Base-by-base conservation (phyloP, 1,140 invertebrate species). In the Tyrophagus putrescentiae region DNA sequence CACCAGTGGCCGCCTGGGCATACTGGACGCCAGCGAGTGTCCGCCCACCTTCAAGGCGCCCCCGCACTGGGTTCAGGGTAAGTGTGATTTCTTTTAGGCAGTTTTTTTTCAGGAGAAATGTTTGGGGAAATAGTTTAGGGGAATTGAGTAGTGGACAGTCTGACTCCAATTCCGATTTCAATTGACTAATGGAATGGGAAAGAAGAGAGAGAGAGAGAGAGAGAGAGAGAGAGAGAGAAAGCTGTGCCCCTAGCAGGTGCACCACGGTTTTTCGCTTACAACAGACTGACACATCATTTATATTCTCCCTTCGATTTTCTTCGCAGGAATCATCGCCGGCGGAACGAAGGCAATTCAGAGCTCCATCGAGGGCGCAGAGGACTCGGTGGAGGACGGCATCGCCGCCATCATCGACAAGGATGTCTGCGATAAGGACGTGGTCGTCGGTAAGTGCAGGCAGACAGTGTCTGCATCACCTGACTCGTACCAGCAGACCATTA, bases 31-130 rank as follows among this genome's bases (percentile, higher is more conserved):
- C 4, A 57, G 45, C 21, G 67, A 68, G 64, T 65, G 62, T 60
- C 65, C 64, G 18, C 67, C 66, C 21, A 68, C 67, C 1, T 68
- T 66, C 48, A 45, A 34, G 6, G 21, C 21, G 5, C 57, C 57
- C 6, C 41, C 57, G n/a, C 21, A 60, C 27, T 23, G 11, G 21
- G 39, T 60, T 56, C 57, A 60, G 31, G 57, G 57, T 60, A 25
- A n/a, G 44, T 25, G 4, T 59, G 11, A 33, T 42, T 33, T 33
- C n/a, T n/a, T n/a, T n/a, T n/a, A n/a, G n/a, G n/a, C n/a, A n/a
- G n/a, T n/a, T n/a, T n/a, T n/a, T n/a, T n/a, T n/a, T n/a, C n/a
- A n/a, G n/a, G n/a, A n/a, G n/a, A n/a, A n/a, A n/a, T n/a, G n/a
- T n/a, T n/a, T n/a, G n/a, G n/a, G n/a, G n/a, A n/a, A n/a, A n/a